Percentiles rank a stretch among this genome's conserved stretches.
These are phyloP conservation scores for Sebastes flavidus DNA, from an alignment of 2,797 vertebrate species.

Conservation along the genomic window DNA sequence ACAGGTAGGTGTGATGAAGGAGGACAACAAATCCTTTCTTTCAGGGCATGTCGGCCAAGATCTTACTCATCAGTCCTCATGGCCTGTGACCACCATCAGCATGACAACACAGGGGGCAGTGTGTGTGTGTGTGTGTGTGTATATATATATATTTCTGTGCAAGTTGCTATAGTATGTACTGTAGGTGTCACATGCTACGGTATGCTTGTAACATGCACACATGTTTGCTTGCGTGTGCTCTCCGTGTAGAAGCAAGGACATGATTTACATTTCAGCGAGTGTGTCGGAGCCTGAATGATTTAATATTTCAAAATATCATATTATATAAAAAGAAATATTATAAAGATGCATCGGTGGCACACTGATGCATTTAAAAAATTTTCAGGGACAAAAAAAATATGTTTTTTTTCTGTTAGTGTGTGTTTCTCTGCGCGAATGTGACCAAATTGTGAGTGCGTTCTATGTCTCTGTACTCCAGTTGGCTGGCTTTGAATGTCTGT, in stretches of 20 bases:
- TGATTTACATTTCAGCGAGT: not conserved
- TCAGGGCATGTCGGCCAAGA: conserved; percentile 72
- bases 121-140: conserved; percentile 8
- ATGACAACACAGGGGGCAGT: conserved; percentile 49
- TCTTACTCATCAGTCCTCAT: conserved; percentile 72
- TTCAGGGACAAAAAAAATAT: too few species aligned
- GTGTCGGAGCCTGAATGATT: not conserved
- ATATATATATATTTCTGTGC: too few species aligned
- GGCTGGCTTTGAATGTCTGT: conserved; percentile 47
- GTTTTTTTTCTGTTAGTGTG: not conserved
- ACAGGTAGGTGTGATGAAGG: conserved; percentile 77
- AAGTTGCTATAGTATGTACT: not conserved
- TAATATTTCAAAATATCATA: not conserved
- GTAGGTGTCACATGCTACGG: conserved; percentile 5
- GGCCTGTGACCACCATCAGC: conserved; percentile 57
- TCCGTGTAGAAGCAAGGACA: not conserved
- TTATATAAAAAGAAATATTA: not conserved
- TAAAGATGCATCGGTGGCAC: not conserved
- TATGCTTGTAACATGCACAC: not conserved
- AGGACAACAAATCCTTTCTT: conserved; percentile 74
- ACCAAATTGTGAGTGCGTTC: not conserved
- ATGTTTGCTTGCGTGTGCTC: not conserved
- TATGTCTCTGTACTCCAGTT: conserved; percentile 36
- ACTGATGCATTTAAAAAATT: not conserved
- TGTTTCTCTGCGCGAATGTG: not conserved